phyloP scores from a whole-genome alignment of 2,113 vertebrate species.

The Coptodon bakossiorum region DNA sequence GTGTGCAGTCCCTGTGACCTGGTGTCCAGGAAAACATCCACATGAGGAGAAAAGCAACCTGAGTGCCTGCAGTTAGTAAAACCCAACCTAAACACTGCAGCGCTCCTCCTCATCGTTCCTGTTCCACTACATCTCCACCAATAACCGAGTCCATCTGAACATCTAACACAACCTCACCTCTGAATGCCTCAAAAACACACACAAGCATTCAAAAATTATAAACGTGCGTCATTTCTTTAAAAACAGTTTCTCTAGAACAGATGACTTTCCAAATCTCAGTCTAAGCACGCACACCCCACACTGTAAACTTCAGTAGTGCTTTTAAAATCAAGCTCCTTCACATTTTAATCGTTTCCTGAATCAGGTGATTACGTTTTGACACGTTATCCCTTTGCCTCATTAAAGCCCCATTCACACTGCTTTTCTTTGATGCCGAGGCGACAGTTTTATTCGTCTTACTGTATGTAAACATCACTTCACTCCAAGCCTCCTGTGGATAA shows the following conservation, averaged over 20 bases:
- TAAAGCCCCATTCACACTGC: fast-evolving
- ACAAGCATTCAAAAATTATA: background rate
- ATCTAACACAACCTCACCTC: background rate
- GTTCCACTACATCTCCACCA: background rate
- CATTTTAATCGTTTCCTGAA: background rate
- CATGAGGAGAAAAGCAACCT: background rate
- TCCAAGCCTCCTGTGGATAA: background rate
- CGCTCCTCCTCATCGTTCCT: background rate
- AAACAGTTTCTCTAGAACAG: too few species aligned
- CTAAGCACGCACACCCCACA: background rate
- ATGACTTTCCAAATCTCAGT: background rate
- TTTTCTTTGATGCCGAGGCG: background rate
- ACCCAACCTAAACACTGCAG: background rate
- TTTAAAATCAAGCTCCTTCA: background rate
- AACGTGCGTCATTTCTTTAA: background rate
- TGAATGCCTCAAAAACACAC: background rate
- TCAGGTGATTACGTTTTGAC: fast-evolving
- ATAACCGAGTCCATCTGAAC: background rate
- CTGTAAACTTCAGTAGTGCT: background rate
- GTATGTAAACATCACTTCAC: background rate
- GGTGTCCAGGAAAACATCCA: background rate
- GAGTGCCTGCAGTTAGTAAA: background rate
- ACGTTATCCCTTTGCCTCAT: background rate
- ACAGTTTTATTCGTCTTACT: background rate
- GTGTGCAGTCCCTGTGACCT: background rate